Evolutionary conservation across 2,888 invertebrate genomes (phyloP).

Genomic region (Nephrotoma flavescens): DNA sequence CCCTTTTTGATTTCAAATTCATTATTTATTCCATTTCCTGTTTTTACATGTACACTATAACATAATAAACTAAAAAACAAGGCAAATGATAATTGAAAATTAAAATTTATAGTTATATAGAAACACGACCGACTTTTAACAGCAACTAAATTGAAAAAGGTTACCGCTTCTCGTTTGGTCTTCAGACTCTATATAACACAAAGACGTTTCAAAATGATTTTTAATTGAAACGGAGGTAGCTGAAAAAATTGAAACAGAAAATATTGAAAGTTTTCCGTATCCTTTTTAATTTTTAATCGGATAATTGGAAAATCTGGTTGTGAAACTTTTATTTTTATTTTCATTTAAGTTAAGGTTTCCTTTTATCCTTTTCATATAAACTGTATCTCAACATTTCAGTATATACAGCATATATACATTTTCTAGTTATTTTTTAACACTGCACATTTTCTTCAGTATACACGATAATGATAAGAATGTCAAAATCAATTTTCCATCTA

Average conservation of each 20-base stretch:
- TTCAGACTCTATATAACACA: background rate
- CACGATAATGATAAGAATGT: background rate
- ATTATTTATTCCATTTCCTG: background rate
- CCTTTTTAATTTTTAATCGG: background rate
- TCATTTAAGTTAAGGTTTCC: background rate
- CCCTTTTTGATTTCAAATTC: background rate
- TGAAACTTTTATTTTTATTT: background rate
- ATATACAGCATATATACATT: background rate
- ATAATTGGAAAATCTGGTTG: background rate
- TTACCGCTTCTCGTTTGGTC: background rate
- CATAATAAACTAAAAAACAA: background rate
- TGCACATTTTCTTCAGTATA: background rate
- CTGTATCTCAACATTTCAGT: background rate
- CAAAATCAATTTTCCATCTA: background rate
- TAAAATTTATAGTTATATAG: background rate
- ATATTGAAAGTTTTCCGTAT: background rate
- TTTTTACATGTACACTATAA: background rate
- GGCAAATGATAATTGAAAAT: background rate
- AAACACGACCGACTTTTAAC: background rate
- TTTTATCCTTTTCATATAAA: background rate
- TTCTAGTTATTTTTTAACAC: background rate
- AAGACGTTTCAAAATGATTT: background rate
- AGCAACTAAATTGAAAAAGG: background rate
- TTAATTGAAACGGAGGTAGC: background rate
- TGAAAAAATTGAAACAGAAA: background rate